These are phyloP conservation scores for Mythimna ferrago DNA, from an alignment of 2,888 invertebrate species.

Conservation along the genomic window DNA sequence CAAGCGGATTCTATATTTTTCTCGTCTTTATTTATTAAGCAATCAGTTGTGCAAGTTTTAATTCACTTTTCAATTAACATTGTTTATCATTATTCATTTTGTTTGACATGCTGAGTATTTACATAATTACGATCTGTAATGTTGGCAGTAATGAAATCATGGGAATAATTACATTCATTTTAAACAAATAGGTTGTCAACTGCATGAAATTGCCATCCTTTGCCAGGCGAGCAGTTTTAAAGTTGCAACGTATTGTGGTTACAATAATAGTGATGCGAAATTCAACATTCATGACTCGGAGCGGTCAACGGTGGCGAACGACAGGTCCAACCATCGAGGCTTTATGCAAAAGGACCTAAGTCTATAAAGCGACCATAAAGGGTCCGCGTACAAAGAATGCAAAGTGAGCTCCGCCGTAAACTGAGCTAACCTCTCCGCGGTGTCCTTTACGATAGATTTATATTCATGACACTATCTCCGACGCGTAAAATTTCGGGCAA, in stretches of 20 bases:
- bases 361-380: slow-evolving; percentile 89
- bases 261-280: slow-evolving; percentile 58
- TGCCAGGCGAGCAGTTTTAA: slow-evolving; percentile 22
- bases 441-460: slow-evolving; percentile 90
- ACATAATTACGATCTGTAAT: slow-evolving; percentile 32
- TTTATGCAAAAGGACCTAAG: slow-evolving; percentile 88
- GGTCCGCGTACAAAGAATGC: slow-evolving; percentile 88
- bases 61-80: slow-evolving; percentile 13
- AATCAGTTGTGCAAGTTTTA: slow-evolving; percentile 4
- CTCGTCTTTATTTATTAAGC: background rate
- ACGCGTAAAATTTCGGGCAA: slow-evolving; percentile 90
- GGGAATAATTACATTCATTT: slow-evolving; percentile 17
- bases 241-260: slow-evolving; percentile 33
- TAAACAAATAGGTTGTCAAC: slow-evolving; percentile 25
- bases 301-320: slow-evolving; percentile 64
- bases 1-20: background rate
- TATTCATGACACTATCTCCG: slow-evolving; percentile 90
- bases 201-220: slow-evolving; percentile 22
- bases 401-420: slow-evolving; percentile 89
- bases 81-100: slow-evolving; percentile 8
- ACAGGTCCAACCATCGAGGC: slow-evolving; percentile 74
- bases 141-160: slow-evolving; percentile 37
- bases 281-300: slow-evolving; percentile 64
- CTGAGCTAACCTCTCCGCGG: slow-evolving; percentile 83
- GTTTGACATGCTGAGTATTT: slow-evolving; percentile 31